These are phyloP conservation scores for Notolepis coatsorum DNA, from an alignment of 2,797 vertebrate species.

Conservation along the genomic window DNA sequence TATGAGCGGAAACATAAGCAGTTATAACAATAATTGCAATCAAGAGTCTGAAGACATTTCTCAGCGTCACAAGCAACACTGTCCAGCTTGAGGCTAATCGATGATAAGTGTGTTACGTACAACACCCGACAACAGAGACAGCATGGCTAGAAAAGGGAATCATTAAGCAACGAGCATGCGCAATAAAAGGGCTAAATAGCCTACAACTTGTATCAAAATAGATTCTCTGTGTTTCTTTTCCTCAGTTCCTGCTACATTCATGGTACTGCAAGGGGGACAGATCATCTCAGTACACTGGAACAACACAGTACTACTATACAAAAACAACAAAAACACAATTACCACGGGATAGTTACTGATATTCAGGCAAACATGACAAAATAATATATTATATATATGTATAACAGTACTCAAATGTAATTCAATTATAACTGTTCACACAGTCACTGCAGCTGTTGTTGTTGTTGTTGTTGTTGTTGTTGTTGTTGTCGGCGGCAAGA, in stretches of 20 bases:
- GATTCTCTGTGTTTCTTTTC: constrained; percentile 43
- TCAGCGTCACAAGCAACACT: constrained; percentile 39
- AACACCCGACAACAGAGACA: constrained; percentile 13
- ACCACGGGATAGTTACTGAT: constrained; percentile 43
- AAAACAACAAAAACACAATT: constrained; percentile 51
- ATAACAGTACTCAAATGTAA: constrained; percentile 28
- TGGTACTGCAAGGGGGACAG: constrained; percentile 45
- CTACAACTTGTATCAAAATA: constrained; percentile 43
- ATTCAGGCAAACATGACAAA: constrained; percentile 51
- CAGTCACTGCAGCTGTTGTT: constrained; percentile 5
- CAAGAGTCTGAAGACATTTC: constrained; percentile 46
- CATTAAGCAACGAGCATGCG: constrained; percentile 42
- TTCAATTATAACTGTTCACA: constrained; percentile 32
- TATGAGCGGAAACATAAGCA: constrained; percentile 34
- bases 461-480: constrained; percentile 12
- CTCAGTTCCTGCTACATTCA: constrained; percentile 56
- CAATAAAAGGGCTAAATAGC: constrained; percentile 43
- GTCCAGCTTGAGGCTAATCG: too few species aligned
- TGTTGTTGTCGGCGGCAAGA: constrained; percentile 2
- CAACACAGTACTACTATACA: constrained; percentile 42
- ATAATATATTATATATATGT: too few species aligned
- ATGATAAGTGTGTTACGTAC: constrained; percentile 28
- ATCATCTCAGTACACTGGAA: constrained; percentile 44
- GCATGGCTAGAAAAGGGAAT: constrained; percentile 24
- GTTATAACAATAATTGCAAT: constrained; percentile 48